Percentiles rank a stretch among this genome's conserved stretches.
These are phyloP conservation scores for Tipula helvola DNA, from an alignment of 2,888 invertebrate genomes.

Conservation along the genomic window DNA sequence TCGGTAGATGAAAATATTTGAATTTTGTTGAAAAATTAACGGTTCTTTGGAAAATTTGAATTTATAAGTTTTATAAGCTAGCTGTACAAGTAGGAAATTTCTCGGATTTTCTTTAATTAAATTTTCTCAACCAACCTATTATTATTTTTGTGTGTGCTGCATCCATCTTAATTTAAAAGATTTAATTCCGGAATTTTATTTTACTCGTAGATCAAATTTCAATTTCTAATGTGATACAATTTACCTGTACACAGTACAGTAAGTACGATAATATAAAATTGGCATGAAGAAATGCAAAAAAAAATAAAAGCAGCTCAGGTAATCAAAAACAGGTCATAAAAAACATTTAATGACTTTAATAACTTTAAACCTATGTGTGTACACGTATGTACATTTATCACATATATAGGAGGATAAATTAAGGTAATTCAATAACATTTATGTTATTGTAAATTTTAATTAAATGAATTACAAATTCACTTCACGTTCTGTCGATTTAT, in stretches of 20 bases:
- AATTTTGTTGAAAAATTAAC: too few species aligned
- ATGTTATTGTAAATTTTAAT: neutral
- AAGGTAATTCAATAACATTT: neutral
- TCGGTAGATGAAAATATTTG: too few species aligned
- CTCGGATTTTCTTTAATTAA: too few species aligned
- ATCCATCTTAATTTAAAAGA: too few species aligned
- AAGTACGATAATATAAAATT: neutral
- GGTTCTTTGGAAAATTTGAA: too few species aligned
- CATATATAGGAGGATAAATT: too few species aligned
- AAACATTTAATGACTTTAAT: neutral
- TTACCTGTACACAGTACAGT: neutral
- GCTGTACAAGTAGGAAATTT: too few species aligned
- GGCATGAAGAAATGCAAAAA: neutral
- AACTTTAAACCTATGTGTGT: neutral
- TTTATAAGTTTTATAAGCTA: too few species aligned
- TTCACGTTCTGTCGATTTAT: neutral
- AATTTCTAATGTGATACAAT: neutral
- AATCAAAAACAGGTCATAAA: neutral
- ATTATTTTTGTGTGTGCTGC: too few species aligned
- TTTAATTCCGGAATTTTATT: too few species aligned
- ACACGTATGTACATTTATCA: neutral
- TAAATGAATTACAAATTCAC: neutral
- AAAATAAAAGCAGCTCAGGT: neutral
- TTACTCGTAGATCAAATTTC: neutral
- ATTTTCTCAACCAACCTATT: too few species aligned